Evolutionary conservation across 2,113 vertebrate genomes (phyloP).

Genomic region (Podarcis cretensis): DNA sequence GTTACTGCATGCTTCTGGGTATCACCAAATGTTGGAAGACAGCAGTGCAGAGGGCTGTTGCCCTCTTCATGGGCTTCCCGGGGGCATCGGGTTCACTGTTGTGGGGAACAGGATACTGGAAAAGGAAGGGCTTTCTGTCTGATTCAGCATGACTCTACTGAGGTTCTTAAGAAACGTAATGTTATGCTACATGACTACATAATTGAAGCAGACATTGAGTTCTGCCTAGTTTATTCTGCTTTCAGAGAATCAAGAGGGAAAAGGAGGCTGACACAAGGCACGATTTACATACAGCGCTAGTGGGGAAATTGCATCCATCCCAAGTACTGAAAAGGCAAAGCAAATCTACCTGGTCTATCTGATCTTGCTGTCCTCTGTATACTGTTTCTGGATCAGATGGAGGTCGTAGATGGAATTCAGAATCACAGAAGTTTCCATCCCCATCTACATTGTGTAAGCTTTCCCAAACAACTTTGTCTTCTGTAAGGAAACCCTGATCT

Average conservation of each 20-base stretch:
- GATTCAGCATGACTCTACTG: no score
- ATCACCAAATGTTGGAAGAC: no score
- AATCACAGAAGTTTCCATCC: slow-evolving; percentile 97
- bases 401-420: slow-evolving; percentile 92
- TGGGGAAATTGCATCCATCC: not conserved
- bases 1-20: no score
- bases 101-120: no score
- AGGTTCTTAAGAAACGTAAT: not conserved
- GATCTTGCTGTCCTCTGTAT: slow-evolving; percentile 96
- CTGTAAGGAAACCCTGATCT: slow-evolving; percentile 97
- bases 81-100: no score
- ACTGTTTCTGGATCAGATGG: slow-evolving; percentile 96
- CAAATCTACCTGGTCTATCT: slow-evolving; percentile 93
- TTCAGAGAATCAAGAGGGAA: not conserved
- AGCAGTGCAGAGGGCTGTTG: no score
- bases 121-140: no score
- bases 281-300: not conserved
- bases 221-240: not conserved
- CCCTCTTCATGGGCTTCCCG: no score
- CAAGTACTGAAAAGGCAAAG: not conserved
- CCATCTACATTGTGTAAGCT: slow-evolving; percentile 98
- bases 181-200: not conserved
- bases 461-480: slow-evolving; percentile 98
- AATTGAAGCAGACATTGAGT: not conserved
- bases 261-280: rapidly evolving